A percentile compares a stretch with the other conserved stretches of the same genome.
Conservation (phyloP, 2,888 invertebrate genomes). For the Gisinianus flammeolus region DNA sequence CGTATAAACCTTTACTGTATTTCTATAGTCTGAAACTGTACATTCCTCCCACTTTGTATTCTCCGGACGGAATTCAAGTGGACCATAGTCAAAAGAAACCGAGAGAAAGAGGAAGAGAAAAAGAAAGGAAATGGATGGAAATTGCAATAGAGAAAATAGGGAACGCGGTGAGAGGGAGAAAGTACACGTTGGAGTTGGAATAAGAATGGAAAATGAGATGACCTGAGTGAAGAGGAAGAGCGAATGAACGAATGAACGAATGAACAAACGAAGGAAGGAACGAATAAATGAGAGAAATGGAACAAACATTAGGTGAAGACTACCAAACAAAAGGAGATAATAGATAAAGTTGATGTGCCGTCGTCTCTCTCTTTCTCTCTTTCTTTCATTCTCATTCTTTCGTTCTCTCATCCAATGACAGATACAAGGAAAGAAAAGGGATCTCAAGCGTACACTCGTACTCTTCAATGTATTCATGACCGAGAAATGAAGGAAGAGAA, state of each 20-base stretch:
- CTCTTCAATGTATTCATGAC: no score
- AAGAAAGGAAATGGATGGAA: not conserved
- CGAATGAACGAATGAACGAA: no score
- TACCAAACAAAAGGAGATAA: slow-evolving; percentile 19
- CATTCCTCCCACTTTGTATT: no score
- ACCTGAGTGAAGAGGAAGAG: not conserved
- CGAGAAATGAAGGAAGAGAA: not conserved
- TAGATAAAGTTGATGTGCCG: slow-evolving; percentile 13
- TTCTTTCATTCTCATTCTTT: no score
- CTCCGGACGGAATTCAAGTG: no score
- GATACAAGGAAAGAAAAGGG: no score
- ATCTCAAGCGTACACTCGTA: no score
- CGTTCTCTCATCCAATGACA: no score
- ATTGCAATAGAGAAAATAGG: not conserved
- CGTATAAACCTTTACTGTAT: no score
- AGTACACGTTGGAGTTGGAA: no score
- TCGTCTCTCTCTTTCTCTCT: not conserved
- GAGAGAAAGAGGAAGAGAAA: not conserved
- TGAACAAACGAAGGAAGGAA: not conserved
- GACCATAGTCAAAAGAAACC: not conserved
- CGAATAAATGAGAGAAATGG: slow-evolving; percentile 15
- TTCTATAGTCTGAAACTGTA: not conserved
- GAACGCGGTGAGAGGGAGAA: not conserved
- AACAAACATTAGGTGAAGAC: slow-evolving; percentile 23
- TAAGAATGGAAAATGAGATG: no score